Evolutionary conservation across 2,888 invertebrate species (phyloP), one percentile per base, ranked within the genome.

Genomic region (Hirtodrosophila histrioides): DNA sequence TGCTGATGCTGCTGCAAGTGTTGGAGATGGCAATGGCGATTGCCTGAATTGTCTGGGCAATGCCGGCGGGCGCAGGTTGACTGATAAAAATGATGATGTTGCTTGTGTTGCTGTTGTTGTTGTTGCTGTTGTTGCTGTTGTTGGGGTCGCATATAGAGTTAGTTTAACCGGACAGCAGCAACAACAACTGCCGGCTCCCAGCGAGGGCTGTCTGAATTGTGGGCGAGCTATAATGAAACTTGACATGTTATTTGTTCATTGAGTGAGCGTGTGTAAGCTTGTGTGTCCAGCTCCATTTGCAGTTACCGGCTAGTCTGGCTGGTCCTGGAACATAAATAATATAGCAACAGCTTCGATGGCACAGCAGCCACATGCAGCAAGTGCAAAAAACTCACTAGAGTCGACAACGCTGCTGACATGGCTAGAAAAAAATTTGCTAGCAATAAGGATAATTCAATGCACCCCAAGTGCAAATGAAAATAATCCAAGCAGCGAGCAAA

Each of bases 201-300:
- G 56, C 43, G 58, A 67, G 67, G 69, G 69, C 65, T 65, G 71
- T 69, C 58, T 74, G 80, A 86, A 70, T 78, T 87, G 78, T 69
- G 72, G 71, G 74, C 67, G 65, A 78, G 64, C 70, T 74, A 76
- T 89, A 89, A 88, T 88, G 86, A 86, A 86, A 89, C 88, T 81
- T 88, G 89, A 89, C 88, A 89, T 89, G 89, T 86, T 88, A 88
- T 88, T 89, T 89, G 89, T 86, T 80, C 88, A 88, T 88, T 72
- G 83, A 78, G 45, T 64, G 51, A 54, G 68, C 62, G 61, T 71
- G 66, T 55, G 63, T 65, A 62, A 62, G 62, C 37, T 57, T 39
- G 17, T 64, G 31, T 45, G 51, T 56, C 51, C 36, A 40, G 39
- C 41, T 61, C 37, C 50, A 51, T 39, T 39, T 62, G 55, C 17